Evolutionary conservation across 1,140 invertebrate species (phyloP).

Genomic region (Drosophila hydei): DNA sequence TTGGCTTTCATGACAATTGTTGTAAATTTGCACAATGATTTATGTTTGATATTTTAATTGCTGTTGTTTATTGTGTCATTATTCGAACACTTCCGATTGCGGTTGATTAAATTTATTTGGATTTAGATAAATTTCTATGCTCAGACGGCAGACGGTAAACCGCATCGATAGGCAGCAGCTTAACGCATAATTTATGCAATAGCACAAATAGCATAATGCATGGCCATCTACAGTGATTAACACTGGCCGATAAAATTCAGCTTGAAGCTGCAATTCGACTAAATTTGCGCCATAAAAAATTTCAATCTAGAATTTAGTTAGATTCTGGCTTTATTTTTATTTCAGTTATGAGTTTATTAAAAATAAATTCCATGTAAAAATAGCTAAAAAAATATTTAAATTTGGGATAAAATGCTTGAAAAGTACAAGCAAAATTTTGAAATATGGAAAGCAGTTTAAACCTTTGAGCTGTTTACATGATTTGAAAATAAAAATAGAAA

Average conservation of each 20-base stretch:
- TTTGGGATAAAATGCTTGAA: too few relatives aligned
- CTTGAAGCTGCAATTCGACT: slow-evolving; percentile 1
- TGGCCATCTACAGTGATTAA: slow-evolving; percentile 59
- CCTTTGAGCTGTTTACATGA: too few relatives aligned
- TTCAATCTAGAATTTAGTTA: background rate
- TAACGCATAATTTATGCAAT: slow-evolving; percentile 69
- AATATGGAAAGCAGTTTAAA: too few relatives aligned
- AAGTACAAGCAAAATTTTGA: too few relatives aligned
- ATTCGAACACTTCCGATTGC: slow-evolving; percentile 81
- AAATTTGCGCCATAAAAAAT: background rate
- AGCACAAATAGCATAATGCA: slow-evolving; percentile 66
- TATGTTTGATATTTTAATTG: slow-evolving; percentile 82
- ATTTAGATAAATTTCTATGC: slow-evolving; percentile 67
- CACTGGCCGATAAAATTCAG: slow-evolving; percentile 46
- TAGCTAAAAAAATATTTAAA: too few relatives aligned
- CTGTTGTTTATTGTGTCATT: slow-evolving; percentile 82
- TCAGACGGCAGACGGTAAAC: slow-evolving; percentile 45
- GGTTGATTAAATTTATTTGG: slow-evolving; percentile 81
- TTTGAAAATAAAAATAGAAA: too few relatives aligned
- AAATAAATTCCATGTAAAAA: too few relatives aligned
- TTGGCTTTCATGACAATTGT: slow-evolving; percentile 66
- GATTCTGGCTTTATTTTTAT: background rate
- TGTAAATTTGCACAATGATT: slow-evolving; percentile 80
- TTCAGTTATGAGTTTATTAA: too few relatives aligned
- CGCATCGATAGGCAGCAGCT: slow-evolving; percentile 60